Evolutionary conservation across 2,888 invertebrate species (phyloP).

Genomic region (Tachina lurida): DNA sequence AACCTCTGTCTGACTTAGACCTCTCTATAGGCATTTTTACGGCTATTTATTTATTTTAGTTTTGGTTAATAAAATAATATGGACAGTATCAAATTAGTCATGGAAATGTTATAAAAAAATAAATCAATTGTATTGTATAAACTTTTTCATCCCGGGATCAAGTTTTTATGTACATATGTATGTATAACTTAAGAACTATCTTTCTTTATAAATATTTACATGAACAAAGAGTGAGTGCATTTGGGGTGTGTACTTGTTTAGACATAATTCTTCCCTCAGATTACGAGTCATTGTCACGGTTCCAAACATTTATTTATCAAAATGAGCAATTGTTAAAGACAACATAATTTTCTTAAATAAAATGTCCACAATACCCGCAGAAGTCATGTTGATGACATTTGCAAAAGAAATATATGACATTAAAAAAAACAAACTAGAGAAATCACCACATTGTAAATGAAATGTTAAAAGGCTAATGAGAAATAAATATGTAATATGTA

Average conservation of each 20-base stretch:
- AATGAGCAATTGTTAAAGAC: conserved; percentile 42
- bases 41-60: no score
- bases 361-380: conserved; percentile 37
- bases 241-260: background rate
- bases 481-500: conserved; percentile 1
- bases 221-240: conserved; percentile 21
- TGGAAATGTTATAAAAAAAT: no score
- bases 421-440: conserved; percentile 43
- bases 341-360: conserved; percentile 34
- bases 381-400: conserved; percentile 50
- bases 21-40: no score
- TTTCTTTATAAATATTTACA: background rate
- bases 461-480: conserved; percentile 21
- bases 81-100: no score
- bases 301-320: conserved; percentile 11
- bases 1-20: no score
- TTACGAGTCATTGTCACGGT: conserved; percentile 19
- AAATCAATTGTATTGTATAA: no score
- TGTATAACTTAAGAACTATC: background rate
- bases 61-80: no score
- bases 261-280: conserved; percentile 12
- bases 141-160: no score
- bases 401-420: conserved; percentile 26
- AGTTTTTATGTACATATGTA: no score
- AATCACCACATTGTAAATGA: conserved; percentile 51